phyloP scores from a whole-genome alignment of 2,113 vertebrate genomes.

The Python bivittatus region DNA sequence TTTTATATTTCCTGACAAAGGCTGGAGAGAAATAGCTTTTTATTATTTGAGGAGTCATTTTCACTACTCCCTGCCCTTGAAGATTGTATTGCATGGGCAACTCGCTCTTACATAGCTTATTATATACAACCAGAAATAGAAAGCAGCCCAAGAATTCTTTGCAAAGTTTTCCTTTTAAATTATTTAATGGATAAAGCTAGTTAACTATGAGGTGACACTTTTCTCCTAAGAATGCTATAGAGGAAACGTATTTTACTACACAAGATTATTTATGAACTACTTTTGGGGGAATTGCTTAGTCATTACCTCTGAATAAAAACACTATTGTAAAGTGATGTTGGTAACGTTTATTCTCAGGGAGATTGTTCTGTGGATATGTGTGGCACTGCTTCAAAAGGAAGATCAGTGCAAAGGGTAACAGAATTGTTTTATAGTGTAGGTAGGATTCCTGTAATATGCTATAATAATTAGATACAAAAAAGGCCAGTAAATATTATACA shows the following conservation, averaged over 20 bases:
- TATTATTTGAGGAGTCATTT: conserved; percentile 26
- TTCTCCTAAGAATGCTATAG: background rate
- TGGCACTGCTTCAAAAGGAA: background rate
- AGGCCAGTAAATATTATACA: background rate
- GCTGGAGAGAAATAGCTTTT: conserved; percentile 5
- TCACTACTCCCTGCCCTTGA: conserved; percentile 9
- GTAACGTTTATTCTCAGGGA: background rate
- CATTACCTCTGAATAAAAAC: background rate
- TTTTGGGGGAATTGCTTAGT: background rate
- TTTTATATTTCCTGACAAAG: conserved; percentile 1
- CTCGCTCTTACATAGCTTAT: background rate
- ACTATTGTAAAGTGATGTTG: background rate
- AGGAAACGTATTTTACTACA: background rate
- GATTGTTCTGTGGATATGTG: background rate
- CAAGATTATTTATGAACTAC: background rate
- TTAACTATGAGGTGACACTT: background rate
- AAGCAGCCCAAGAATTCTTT: conserved; percentile 18
- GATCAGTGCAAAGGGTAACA: background rate
- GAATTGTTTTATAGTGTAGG: background rate
- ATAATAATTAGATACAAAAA: background rate
- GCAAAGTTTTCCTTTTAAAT: background rate
- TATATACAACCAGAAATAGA: conserved; percentile 1
- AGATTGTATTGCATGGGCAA: background rate
- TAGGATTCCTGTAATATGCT: background rate
- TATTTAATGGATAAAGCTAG: conserved; percentile 10